A percentile compares a stretch with the other conserved stretches of the same genome.
These are phyloP conservation scores for Rhopalosiphum padi DNA, from an alignment of 1,140 invertebrate species.

Conservation along the genomic window DNA sequence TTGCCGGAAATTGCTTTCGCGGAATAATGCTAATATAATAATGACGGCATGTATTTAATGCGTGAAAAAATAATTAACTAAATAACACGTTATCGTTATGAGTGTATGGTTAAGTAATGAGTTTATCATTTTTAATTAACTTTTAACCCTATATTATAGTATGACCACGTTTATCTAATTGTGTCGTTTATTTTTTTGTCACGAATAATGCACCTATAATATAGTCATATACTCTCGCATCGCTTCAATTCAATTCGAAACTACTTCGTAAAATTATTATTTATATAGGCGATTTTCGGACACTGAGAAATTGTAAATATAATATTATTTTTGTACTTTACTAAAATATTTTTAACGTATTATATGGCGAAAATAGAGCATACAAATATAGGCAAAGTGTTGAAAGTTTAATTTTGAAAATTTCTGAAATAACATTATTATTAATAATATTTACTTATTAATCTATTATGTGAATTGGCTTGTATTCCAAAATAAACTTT, in stretches of 20 bases:
- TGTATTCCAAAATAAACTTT: background rate
- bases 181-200: background rate
- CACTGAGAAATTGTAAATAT: background rate
- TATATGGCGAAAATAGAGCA: background rate
- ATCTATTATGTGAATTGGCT: background rate
- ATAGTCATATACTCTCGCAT: background rate
- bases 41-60: background rate
- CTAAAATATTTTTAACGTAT: background rate
- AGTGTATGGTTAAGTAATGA: slow-evolving; percentile 22
- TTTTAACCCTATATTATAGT: background rate
- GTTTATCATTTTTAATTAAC: slow-evolving; percentile 54
- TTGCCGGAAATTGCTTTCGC: background rate
- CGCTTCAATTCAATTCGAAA: background rate
- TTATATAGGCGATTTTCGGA: background rate
- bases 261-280: background rate
- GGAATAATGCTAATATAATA: background rate
- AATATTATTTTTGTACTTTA: background rate
- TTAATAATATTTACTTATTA: background rate
- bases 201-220: background rate
- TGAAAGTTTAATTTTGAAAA: background rate
- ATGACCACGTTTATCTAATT: slow-evolving; percentile 9
- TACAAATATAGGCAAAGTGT: background rate
- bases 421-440: background rate
- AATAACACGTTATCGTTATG: background rate
- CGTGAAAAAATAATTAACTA: slow-evolving; percentile 30